These are phyloP conservation scores for Acipenser transmontanus DNA, from an alignment of 2,797 vertebrate genomes.

Conservation along the genomic window DNA sequence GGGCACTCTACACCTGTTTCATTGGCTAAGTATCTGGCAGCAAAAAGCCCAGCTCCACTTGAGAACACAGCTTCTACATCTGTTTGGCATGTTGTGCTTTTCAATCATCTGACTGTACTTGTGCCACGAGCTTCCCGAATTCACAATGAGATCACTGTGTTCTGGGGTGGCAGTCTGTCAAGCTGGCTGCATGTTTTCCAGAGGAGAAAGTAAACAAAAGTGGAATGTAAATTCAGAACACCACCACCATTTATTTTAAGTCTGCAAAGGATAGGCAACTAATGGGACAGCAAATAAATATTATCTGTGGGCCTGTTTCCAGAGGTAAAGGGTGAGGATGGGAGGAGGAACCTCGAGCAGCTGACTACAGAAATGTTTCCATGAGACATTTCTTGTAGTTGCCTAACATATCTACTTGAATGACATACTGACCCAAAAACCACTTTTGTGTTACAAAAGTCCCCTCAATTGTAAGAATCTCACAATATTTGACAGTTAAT, in stretches of 20 bases:
- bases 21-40: conserved; percentile 67
- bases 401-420: no score
- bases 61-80: conserved; percentile 60
- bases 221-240: conserved; percentile 33
- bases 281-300: conserved; percentile 6
- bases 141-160: conserved; percentile 65
- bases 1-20: conserved; percentile 80
- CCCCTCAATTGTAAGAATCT: no score
- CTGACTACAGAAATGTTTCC: no score
- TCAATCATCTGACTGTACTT: conserved; percentile 51
- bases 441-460: no score
- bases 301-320: no score
- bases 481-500: no score
- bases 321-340: no score
- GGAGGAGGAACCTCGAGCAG: no score
- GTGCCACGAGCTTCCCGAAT: conserved; percentile 42
- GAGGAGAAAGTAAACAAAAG: conserved; percentile 51
- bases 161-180: conserved; percentile 51
- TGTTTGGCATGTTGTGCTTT: conserved; percentile 64
- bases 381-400: no score
- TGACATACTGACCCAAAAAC: no score
- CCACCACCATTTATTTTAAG: conserved; percentile 38
- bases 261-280: conserved; percentile 32
- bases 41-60: conserved; percentile 51
- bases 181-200: conserved; percentile 42